These are phyloP conservation scores for Empis livida DNA, from an alignment of 2,888 invertebrate genomes.

Conservation along the genomic window DNA sequence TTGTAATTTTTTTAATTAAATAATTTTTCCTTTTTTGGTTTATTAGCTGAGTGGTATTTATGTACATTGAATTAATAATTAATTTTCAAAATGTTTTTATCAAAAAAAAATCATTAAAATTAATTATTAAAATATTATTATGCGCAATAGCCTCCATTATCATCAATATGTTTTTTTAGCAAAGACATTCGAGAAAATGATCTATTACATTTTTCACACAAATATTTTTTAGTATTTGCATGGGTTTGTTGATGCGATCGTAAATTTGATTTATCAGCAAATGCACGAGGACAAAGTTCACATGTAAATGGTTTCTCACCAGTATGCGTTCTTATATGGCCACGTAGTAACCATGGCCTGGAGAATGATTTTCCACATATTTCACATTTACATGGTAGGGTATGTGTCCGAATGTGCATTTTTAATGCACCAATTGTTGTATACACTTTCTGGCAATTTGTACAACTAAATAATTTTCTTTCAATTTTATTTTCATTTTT, in stretches of 20 bases:
- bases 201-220: slow-evolving; percentile 29
- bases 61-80: no score
- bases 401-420: slow-evolving; percentile 35
- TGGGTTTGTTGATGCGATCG: slow-evolving; percentile 34
- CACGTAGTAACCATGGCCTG: slow-evolving; percentile 32
- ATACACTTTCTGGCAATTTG: slow-evolving; percentile 31
- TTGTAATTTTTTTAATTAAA: no score
- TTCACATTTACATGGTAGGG: slow-evolving; percentile 33
- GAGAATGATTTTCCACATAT: slow-evolving; percentile 35
- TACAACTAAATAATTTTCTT: slow-evolving; percentile 54
- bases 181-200: slow-evolving; percentile 36
- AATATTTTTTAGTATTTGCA: slow-evolving; percentile 32
- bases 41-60: no score
- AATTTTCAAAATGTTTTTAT: no score
- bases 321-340: slow-evolving; percentile 34
- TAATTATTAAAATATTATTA: no score
- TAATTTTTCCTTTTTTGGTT: no score
- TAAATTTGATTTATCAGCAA: slow-evolving; percentile 34
- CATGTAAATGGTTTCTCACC: slow-evolving; percentile 35
- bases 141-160: no score
- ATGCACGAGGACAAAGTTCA: slow-evolving; percentile 30
- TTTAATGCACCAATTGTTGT: slow-evolving; percentile 33
- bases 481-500: slow-evolving; percentile 69
- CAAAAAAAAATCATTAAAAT: no score
- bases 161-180: slow-evolving; percentile 25